Percentiles rank a stretch among this genome's conserved stretches.
phyloP scores from a whole-genome alignment of 2,113 vertebrate genomes.

The Heloderma charlesbogerti region DNA sequence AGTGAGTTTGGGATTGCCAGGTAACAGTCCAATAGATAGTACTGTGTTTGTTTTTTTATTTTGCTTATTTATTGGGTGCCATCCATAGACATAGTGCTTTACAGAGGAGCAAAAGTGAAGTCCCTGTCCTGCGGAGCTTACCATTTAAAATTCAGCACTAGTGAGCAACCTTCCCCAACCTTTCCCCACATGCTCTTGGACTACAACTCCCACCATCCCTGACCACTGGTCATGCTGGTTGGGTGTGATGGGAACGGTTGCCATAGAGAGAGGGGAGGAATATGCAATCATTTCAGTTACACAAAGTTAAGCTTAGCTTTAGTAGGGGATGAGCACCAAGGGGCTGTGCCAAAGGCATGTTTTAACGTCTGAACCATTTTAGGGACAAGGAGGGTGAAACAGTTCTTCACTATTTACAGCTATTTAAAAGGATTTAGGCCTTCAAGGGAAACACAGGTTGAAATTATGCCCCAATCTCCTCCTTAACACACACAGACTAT shows the following conservation, averaged over 20 bases:
- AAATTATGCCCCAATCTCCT: not conserved
- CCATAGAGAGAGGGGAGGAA: not conserved
- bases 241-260: not conserved
- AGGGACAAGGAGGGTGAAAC: slow-evolving; percentile 36
- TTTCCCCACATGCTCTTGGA: not conserved
- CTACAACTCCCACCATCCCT: not conserved
- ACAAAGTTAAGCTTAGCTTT: not conserved
- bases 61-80: not conserved
- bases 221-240: not conserved
- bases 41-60: slow-evolving; percentile 8
- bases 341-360: not conserved
- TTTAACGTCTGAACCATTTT: not conserved
- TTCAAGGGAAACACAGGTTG: not conserved
- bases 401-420: not conserved
- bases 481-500: not conserved
- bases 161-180: not conserved
- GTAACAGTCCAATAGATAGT: slow-evolving; percentile 68
- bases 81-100: not conserved
- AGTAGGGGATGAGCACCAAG: not conserved
- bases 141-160: not conserved
- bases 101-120: not conserved
- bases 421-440: slow-evolving; percentile 3
- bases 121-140: not conserved
- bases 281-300: not conserved
- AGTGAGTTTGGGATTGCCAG: slow-evolving; percentile 80